Percentiles rank a stretch among this genome's conserved stretches.
Conservation (phyloP, 2,888 invertebrate genomes). For the Macroteleia sp. region DNA sequence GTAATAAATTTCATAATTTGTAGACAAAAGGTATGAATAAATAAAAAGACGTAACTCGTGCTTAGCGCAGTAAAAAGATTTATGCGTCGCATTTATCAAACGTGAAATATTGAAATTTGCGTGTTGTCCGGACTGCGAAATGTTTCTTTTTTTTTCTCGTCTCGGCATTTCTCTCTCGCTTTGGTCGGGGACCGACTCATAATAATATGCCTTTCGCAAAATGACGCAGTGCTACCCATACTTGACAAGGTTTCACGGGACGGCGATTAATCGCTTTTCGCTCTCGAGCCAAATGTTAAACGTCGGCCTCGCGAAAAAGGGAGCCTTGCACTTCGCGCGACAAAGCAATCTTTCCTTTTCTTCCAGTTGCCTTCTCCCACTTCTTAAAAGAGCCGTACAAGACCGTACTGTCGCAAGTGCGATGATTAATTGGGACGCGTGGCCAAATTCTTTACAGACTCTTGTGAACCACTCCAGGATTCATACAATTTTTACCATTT, state of each 20-base stretch:
- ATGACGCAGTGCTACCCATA: constrained; percentile 61
- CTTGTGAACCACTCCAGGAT: too few species aligned
- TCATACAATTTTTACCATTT: too few species aligned
- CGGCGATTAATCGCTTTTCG: constrained; percentile 65
- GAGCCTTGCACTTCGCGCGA: constrained; percentile 53
- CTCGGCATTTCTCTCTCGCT: constrained; percentile 10
- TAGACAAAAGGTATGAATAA: constrained; percentile 55
- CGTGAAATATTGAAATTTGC: constrained; percentile 63
- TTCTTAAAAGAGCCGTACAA: constrained; percentile 40
- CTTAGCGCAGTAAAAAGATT: constrained; percentile 48
- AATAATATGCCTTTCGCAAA: constrained; percentile 59
- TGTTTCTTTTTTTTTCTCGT: constrained; percentile 20
- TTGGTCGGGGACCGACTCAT: constrained; percentile 38
- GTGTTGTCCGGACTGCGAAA: constrained; percentile 39
- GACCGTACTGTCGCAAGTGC: constrained; percentile 53
- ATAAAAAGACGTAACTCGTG: constrained; percentile 50
- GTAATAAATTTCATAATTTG: constrained; percentile 60
- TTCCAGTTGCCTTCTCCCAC: constrained; percentile 10
- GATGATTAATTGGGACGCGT: constrained; percentile 62
- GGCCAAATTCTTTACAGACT: constrained; percentile 35
- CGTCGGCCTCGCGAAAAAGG: constrained; percentile 60
- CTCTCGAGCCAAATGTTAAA: constrained; percentile 55
- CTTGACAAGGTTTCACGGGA: constrained; percentile 60
- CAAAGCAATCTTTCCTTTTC: constrained; percentile 45
- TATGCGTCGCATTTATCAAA: constrained; percentile 58